Evolutionary conservation across 2,113 vertebrate species (phyloP).

Genomic region (Hyaena hyaena): DNA sequence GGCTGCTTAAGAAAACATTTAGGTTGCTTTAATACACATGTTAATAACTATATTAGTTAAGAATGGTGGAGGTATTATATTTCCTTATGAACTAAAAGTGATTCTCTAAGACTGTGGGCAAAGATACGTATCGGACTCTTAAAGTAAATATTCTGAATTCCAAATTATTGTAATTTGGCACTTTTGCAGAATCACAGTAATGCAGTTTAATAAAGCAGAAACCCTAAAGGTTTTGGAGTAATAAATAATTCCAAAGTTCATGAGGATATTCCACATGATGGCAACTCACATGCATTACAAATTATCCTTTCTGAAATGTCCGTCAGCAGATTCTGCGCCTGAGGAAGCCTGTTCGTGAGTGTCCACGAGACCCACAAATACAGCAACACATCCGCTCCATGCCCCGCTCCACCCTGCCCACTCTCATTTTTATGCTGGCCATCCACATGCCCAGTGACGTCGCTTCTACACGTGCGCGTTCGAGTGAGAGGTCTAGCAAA

Average conservation of each 20-base stretch:
- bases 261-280: accelerated
- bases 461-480: background rate
- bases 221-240: background rate
- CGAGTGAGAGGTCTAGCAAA: background rate
- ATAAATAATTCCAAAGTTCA: background rate
- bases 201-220: background rate
- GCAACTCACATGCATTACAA: accelerated
- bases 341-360: accelerated
- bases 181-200: background rate
- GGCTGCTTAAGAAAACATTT: background rate
- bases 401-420: accelerated
- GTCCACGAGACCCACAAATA: too few species aligned
- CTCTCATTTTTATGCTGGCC: accelerated
- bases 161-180: too few species aligned
- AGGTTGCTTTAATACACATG: background rate
- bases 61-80: background rate
- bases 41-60: background rate
- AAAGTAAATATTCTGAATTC: background rate
- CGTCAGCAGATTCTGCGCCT: background rate
- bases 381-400: accelerated
- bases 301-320: background rate
- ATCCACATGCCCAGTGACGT: accelerated
- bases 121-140: background rate
- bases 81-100: background rate
- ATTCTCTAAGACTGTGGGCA: background rate